phyloP scores from a whole-genome alignment of 1,140 invertebrate species.

The Matsumurasca onukii region DNA sequence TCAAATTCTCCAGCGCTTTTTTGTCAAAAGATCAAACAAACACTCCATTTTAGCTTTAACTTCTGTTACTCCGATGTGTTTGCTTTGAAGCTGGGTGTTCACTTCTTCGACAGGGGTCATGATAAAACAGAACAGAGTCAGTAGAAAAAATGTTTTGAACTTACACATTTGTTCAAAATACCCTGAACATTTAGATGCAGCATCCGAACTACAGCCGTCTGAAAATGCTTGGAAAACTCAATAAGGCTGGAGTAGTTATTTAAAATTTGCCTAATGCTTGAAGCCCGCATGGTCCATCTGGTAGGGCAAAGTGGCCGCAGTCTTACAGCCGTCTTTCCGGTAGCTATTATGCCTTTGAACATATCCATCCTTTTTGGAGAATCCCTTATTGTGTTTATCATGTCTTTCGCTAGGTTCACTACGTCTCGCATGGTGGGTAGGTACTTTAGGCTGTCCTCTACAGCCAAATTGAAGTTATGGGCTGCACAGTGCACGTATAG shows the following conservation, averaged over 20 bases:
- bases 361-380: conserved; percentile 26
- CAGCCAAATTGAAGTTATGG: conserved; percentile 22
- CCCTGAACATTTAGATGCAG: background rate
- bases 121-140: background rate
- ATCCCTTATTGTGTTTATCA: conserved; percentile 23
- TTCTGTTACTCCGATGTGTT: background rate
- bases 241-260: no score
- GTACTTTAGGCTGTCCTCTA: conserved; percentile 20
- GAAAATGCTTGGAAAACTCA: background rate
- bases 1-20: conserved; percentile 5
- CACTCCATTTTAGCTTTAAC: background rate
- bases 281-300: background rate
- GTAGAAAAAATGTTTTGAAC: background rate
- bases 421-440: background rate
- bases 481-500: conserved; percentile 31
- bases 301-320: background rate
- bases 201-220: background rate
- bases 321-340: background rate
- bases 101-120: background rate
- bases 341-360: background rate
- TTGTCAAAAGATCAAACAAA: background rate
- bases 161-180: no score
- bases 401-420: conserved; percentile 4
- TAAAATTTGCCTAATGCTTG: background rate
- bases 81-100: background rate